Base-by-base conservation (phyloP, 1,140 invertebrate species). In the Nasonia giraulti region DNA sequence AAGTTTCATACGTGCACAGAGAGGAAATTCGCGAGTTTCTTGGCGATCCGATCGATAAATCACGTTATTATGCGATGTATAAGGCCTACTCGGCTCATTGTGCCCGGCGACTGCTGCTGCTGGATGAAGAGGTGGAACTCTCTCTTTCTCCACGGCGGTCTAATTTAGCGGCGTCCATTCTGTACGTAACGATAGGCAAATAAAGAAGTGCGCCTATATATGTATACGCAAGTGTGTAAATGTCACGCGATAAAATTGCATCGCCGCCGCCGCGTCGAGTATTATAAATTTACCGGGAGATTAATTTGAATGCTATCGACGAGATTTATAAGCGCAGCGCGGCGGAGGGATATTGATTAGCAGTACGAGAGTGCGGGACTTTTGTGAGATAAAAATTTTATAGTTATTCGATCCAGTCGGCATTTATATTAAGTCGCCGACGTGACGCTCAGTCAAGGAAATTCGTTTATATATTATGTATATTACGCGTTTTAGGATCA, bases 251-350 rank as follows among this genome's bases (percentile, higher is more conserved):
- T 55, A 50, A 55, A 75, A 80, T 69, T 55, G 55, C 55, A 37
- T 23, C 50, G 73, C 23, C 69, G 11, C 44, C 27, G 27, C 27
- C 27, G 27, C 27, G 77, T 11, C 31, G 47, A 68, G 40, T 50
- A 77, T 77, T 37, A 50, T 77, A 68, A 37, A 77, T 33, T 55
- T 11, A 8, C 10, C 23, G 23, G 23, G 50, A 82, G 79, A 85
- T 85, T 85, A 85, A 85, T 85, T 85, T 82, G 71, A 85, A 82
- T 82, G 84, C 69, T 85, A 85, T 85, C 84, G 80, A 47, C 37
- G 71, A 85, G 84, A 85, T 85, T 85, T 82, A 82, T 82, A 82
- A 27, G 55, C 20, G 33, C 33, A 27, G 55, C 20, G 33, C 33
- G 40, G 23, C 50, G 77, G 10, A 11, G 14, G 77, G 17, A 33